Evolutionary conservation across 2,797 vertebrate species (phyloP).

Genomic region (Mus minutoides): DNA sequence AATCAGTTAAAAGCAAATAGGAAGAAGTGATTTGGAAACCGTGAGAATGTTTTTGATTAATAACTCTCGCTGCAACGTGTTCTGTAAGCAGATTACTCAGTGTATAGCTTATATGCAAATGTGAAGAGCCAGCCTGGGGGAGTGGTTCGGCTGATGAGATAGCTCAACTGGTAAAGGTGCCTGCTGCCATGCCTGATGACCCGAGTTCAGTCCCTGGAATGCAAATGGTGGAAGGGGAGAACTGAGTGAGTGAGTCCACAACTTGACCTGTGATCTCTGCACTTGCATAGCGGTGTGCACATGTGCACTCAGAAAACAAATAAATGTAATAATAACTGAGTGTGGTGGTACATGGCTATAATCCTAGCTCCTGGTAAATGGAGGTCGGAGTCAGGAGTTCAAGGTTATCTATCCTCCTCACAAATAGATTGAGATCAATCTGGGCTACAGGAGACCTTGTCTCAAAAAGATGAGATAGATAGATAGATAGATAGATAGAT

Average conservation of each 20-base stretch:
- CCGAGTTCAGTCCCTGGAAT: not conserved
- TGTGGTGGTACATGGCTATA: not conserved
- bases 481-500: not conserved
- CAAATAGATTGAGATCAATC: not conserved
- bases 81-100: slow-evolving; percentile 19
- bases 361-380: not conserved
- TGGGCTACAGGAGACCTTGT: not conserved
- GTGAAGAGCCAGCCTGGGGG: not conserved
- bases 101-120: not conserved
- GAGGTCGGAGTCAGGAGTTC: not conserved
- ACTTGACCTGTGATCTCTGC: not conserved
- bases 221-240: not conserved
- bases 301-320: not conserved
- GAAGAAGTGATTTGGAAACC: not conserved
- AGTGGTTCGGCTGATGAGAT: not conserved
- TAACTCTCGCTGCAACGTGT: not conserved
- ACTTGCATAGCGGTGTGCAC: too few relatives aligned
- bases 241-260: not conserved
- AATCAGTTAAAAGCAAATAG: slow-evolving; percentile 53
- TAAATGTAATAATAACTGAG: not conserved
- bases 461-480: not conserved
- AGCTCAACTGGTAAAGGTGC: too few relatives aligned
- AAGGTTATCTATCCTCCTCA: not conserved
- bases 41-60: not conserved
- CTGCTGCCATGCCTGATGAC: not conserved